Conservation (phyloP, 2,113 vertebrate genomes). For the Phoenicopterus ruber region DNA sequence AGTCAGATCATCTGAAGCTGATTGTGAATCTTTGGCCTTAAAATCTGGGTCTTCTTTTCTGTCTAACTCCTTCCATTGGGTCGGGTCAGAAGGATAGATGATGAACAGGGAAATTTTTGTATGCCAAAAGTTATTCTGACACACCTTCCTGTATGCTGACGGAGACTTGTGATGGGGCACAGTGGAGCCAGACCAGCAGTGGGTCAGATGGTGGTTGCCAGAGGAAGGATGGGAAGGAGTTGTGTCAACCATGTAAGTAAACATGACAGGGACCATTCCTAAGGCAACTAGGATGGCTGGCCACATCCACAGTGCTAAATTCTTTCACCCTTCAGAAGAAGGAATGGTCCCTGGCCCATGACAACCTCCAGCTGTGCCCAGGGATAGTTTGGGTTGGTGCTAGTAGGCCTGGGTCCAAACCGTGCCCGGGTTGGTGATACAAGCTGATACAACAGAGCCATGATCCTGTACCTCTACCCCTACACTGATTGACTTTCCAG, state of each 20-base stretch:
- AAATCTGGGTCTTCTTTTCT: not conserved
- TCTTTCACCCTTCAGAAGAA: not conserved
- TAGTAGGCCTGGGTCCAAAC: not conserved
- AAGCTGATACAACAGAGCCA: not conserved
- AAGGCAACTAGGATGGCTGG: not conserved
- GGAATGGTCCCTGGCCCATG: not conserved
- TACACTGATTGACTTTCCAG: not conserved
- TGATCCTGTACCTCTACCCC: not conserved
- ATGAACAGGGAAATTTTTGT: not conserved
- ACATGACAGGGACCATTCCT: not conserved
- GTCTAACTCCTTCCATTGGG: not conserved
- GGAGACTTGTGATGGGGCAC: not conserved
- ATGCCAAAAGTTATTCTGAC: not conserved
- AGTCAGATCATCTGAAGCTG: not conserved
- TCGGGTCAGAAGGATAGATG: not conserved
- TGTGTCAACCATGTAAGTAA: not conserved
- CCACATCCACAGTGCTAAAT: not conserved
- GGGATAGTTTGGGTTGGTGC: not conserved
- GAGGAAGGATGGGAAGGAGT: not conserved
- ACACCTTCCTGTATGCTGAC: not conserved
- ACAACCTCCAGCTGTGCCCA: not conserved
- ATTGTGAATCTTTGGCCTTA: not conserved
- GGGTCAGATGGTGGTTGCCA: not conserved
- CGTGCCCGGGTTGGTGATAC: not conserved
- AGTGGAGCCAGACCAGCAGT: not conserved